Base-by-base conservation (phyloP, 2,113 vertebrate species). In the Collichthys lucidus region DNA sequence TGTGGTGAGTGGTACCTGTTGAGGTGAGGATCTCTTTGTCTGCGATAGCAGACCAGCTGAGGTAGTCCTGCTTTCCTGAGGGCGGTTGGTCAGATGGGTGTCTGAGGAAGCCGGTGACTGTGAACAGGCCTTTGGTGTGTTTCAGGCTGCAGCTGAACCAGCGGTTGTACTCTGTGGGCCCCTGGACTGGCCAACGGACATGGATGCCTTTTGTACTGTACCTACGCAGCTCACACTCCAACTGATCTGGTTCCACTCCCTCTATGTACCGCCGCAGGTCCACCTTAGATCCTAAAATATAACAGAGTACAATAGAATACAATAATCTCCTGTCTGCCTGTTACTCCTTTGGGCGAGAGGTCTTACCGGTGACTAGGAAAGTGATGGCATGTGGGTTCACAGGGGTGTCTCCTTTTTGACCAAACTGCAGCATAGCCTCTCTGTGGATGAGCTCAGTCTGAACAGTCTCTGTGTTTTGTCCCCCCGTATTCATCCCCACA, bases 371-470 rank as follows among this genome's bases (percentile, higher is more conserved):
- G 53, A 94, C 69, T 63, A 95, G 84, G 82, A 95, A 96, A 1
- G 95, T 95, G 67, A 95, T 68, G 15, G 61, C 66, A 0, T 87
- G 17, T 2, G 91, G 92, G 67, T 94, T 82, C 24, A 93, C 46
- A 17, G 93, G 84, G 44, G 55, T 3, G 56, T 95, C 94, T 70
- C 87, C 93, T 11, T n/a, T 59, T 17, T 87, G 73, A 16, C 94
- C 94, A 83, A 95, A 95, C 83, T 95, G 95, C 81, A 96, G 83
- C 73, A 87, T 65, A 4, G 90, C 92, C 64, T 91, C 52, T 88
- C 92, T 91, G 73, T 65, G 52, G 22, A 64, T 50, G 62, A 63
- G 77, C 26, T 68, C 29, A 1, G 90, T 92, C 16, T 95, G 35
- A 9, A 40, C 91, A 1, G 4, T 56, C 35, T 40, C 35, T 0